phyloP scores from a whole-genome alignment of 2,797 vertebrate genomes.

The Danio tinwini region DNA sequence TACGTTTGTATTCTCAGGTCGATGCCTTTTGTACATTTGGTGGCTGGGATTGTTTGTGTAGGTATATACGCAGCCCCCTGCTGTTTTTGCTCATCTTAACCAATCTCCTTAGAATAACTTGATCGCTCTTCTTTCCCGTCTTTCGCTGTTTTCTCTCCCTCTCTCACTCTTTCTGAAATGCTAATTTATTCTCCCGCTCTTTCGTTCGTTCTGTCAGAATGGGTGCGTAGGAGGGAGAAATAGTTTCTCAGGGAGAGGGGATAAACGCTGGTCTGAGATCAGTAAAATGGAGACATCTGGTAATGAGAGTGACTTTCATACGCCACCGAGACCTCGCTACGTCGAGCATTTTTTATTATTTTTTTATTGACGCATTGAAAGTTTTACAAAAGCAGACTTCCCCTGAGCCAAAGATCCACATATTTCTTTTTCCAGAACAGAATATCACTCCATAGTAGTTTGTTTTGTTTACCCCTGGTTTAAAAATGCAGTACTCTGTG shows the following conservation, averaged over 20 bases:
- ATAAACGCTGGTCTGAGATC: constrained; percentile 51
- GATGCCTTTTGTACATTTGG: constrained; percentile 22
- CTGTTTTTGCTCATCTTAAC: constrained; percentile 43
- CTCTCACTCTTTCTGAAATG: constrained; percentile 50
- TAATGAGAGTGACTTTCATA: constrained; percentile 37
- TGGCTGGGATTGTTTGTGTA: constrained; percentile 39
- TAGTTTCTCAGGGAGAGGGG: constrained; percentile 33
- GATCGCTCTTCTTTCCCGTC: constrained; percentile 17
- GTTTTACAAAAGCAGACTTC: constrained; percentile 28
- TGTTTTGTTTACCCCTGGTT: constrained; percentile 21
- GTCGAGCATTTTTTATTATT: constrained; percentile 1
- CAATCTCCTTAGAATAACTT: constrained; percentile 49
- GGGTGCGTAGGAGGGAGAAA: constrained; percentile 40
- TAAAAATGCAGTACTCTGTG: constrained; percentile 1
- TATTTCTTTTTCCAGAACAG: not conserved
- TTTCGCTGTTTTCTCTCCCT: not conserved
- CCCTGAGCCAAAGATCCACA: not conserved
- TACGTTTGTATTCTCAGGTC: constrained; percentile 29
- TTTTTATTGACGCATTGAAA: constrained; percentile 40
- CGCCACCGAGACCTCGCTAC: not conserved
- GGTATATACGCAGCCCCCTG: constrained; percentile 19
- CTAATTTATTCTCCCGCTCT: constrained; percentile 42
- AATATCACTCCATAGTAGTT: constrained; percentile 8
- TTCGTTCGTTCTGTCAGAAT: constrained; percentile 44
- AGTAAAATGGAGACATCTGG: constrained; percentile 42